Conservation (phyloP, 2,797 vertebrate genomes). For the Notolepis coatsorum region DNA sequence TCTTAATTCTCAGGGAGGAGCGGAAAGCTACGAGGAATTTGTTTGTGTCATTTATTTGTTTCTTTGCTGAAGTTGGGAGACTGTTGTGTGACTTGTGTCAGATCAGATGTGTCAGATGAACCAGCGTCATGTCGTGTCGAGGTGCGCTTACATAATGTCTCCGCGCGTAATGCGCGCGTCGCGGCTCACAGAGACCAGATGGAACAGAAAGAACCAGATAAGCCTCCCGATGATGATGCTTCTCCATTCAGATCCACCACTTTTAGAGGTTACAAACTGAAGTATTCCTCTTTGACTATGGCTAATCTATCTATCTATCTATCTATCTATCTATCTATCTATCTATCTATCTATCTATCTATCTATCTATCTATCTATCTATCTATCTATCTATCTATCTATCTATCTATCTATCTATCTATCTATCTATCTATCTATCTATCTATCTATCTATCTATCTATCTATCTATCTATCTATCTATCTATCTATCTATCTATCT, state of each 20-base stretch:
- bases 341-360: conserved; percentile 32
- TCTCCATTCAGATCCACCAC: neutral
- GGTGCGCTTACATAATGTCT: conserved; percentile 69
- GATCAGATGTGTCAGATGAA: conserved; percentile 1
- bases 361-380: conserved; percentile 10
- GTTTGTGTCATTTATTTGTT: neutral
- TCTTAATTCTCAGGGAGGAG: no score
- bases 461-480: no score
- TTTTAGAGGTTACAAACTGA: neutral
- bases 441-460: no score
- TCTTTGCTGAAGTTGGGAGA: conserved; percentile 41
- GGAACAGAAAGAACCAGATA: conserved; percentile 30
- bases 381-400: no score
- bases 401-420: no score
- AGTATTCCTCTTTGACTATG: neutral
- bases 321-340: conserved; percentile 30
- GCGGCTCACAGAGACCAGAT: conserved; percentile 48
- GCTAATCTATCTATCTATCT: conserved; percentile 9
- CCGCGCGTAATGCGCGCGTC: conserved; percentile 48
- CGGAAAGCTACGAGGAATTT: neutral
- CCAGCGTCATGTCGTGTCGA: conserved; percentile 29
- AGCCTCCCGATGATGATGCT: no score
- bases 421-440: no score
- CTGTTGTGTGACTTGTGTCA: neutral
- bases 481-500: no score